These are phyloP conservation scores for Loriculus beryllinus DNA, from an alignment of 2,797 vertebrate species.

Conservation along the genomic window DNA sequence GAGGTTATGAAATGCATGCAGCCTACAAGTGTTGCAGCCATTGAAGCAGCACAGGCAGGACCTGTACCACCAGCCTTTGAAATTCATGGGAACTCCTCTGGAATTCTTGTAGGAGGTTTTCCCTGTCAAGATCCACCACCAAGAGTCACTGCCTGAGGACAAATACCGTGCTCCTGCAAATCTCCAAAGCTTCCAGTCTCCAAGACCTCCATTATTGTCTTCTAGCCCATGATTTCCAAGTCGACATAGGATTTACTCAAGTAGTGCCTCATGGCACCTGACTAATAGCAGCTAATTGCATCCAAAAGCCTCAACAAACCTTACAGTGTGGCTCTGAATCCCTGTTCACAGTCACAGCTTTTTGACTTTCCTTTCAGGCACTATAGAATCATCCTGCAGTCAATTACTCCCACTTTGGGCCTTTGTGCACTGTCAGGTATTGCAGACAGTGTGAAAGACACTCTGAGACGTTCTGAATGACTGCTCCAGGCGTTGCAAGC, in stretches of 20 bases:
- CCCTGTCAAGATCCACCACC: neutral
- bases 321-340: neutral
- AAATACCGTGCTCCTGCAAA: neutral
- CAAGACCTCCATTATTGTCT: neutral
- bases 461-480: constrained; percentile 43
- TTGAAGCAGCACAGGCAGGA: neutral
- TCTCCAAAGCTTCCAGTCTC: neutral
- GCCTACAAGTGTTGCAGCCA: neutral
- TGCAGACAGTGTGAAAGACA: constrained; percentile 37
- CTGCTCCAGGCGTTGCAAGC: constrained; percentile 16
- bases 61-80: neutral
- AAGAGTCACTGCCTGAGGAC: neutral
- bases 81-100: neutral
- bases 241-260: fast-evolving
- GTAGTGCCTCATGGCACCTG: neutral
- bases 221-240: neutral
- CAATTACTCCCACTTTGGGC: constrained; percentile 47
- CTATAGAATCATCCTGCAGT: constrained; percentile 5
- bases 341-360: neutral
- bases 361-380: constrained; percentile 14
- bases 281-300: neutral
- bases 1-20: neutral
- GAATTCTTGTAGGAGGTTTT: neutral
- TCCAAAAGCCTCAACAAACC: neutral
- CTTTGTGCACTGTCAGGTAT: constrained; percentile 40